phyloP scores from a whole-genome alignment of 2,113 vertebrate species.

The Hydrolagus affinis region DNA sequence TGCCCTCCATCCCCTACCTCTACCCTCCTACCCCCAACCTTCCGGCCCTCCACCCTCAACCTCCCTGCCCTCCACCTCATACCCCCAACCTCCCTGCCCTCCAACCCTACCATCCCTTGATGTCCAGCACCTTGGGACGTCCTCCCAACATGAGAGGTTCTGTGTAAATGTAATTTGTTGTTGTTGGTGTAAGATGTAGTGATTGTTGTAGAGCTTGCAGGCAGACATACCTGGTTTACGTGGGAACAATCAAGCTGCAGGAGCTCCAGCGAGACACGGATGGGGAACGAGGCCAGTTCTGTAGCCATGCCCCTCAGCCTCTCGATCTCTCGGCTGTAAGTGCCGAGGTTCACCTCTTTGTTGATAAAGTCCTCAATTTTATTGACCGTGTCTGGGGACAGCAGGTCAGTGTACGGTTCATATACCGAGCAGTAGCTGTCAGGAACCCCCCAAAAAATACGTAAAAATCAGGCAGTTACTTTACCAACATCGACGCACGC shows the following conservation, averaged over 20 bases:
- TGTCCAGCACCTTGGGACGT: background rate
- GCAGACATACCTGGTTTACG: slow-evolving; percentile 39
- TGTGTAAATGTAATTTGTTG: background rate
- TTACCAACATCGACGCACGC: background rate
- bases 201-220: background rate
- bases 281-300: slow-evolving; percentile 22
- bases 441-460: background rate
- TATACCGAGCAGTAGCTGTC: slow-evolving; percentile 33
- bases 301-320: background rate
- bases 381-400: slow-evolving; percentile 19
- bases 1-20: background rate
- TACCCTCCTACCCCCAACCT: background rate
- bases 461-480: background rate
- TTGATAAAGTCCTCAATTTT: background rate
- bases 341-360: slow-evolving; percentile 31
- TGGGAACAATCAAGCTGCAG: slow-evolving; percentile 38
- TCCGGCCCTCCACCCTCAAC: background rate
- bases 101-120: background rate
- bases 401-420: slow-evolving; percentile 26
- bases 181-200: background rate
- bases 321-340: slow-evolving; percentile 32
- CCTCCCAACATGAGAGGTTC: background rate
- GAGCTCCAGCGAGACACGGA: slow-evolving; percentile 37
- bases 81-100: background rate
- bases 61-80: background rate